Base-by-base conservation (phyloP, 2,888 invertebrate genomes). In the Drosophila maculinotata region DNA sequence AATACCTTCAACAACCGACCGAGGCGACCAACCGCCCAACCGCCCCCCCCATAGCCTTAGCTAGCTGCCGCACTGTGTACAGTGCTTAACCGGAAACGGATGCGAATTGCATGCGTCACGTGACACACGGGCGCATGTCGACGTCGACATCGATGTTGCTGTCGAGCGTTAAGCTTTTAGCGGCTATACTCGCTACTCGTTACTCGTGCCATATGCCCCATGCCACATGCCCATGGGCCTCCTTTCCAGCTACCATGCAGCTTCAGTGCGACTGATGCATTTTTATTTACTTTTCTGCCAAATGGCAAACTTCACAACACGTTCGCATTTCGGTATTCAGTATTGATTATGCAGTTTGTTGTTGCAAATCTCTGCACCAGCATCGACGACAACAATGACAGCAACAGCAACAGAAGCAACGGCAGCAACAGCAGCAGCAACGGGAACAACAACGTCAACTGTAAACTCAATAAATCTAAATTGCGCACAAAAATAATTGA, bases 101-200 rank as follows among this genome's bases (percentile, higher is more conserved):
- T 89, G 90, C 89, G 88, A 89, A 89, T 90, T 89, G 90, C 89
- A 89, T 86, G 88, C 88, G 87, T 85, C 89, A 88, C 87, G 83
- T 85, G 84, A 79, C 85, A 87, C 73, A 74, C 85, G 70, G 68
- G 73, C 87, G 82, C 75, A 77, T 72, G 79, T 79, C 69, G 73
- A 57, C 44, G 59, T 30, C 67, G 59, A 52, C 47, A 31, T 36
- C 52, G 10, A 7, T 36, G 47, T 41, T 25, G 52, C 39, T 38
- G 56, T 31, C 7, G 47, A 73, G 65, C 74, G 75, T 81, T 80
- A 84, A 80, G 80, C 80, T 84, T 84, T 81, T 84, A 84, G 84
- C 79, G 64, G 68, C 80, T 63, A 45, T 74, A 52, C 59, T 49
- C 56, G 52, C 42, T 64, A 17, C 64, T 56, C 72, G 73, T 49